Base-by-base conservation (phyloP, 2,113 vertebrate species). In the Rana temporaria region DNA sequence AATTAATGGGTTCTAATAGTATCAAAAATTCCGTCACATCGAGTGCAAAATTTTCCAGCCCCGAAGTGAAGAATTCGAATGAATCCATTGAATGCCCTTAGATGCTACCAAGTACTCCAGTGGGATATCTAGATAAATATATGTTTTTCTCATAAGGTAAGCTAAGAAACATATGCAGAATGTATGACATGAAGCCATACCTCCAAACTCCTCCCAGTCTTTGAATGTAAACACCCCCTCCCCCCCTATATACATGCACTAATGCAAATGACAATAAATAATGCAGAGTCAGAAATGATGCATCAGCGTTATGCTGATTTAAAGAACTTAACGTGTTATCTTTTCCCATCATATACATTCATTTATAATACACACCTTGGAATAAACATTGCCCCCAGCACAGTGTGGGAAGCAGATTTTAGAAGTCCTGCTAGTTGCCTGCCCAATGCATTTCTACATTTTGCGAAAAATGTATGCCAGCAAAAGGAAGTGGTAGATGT, bases 211-310 rank as follows among this genome's bases (percentile, higher is more conserved):
- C 66, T 80, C 78, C 56, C 68, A 52, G 42, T 62, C 71, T n/a
- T 1, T 19, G n/a, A 42, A 79, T 80, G 34, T 70, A 80, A 80
- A 70, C 66, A 70, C 78, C 55, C 57, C 78, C 57, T 66, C 34
- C 18, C 55, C 56, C 67, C 42, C 2, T 12, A 1, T 1, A 38
- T 59, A 30, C 56, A 74, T 59, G 72, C 48, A 69, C 22, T 53
- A 79, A 79, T 20, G 42, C 22, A 67, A 55, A 52, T 17, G 65
- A 59, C 64, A 30, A 24, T 68, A 79, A 70, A 80, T 70, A 79
- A 38, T 22, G 18, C 52, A 67, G 4, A 67, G 24, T 32, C 24
- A 48, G 12, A 66, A 64, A 64, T 53, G 17, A 67, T 57, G 77
- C 77, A 67, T 26, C 14, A 4, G 24, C 62, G 4, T 59, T 68